Evolutionary conservation across 2,113 vertebrate genomes (phyloP).

Genomic region (Ctenodactylus gundi): DNA sequence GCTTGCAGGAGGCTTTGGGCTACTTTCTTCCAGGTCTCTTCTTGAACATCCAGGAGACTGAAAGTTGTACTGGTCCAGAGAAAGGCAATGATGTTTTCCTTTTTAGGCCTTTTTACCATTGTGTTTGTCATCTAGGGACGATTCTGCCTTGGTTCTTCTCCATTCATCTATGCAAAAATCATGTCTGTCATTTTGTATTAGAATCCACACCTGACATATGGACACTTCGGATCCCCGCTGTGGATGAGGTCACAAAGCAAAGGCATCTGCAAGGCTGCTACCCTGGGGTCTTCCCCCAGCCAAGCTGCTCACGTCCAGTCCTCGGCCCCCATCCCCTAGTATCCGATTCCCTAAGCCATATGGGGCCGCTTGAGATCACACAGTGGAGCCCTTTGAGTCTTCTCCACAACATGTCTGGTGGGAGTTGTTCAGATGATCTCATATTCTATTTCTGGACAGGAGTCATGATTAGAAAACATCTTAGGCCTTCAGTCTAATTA

Average conservation of each 20-base stretch:
- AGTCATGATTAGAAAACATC: not conserved
- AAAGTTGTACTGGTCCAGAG: not conserved
- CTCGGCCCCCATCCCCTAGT: not conserved
- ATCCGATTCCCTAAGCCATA: not conserved
- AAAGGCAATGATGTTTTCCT: not conserved
- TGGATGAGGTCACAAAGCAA: slow-evolving; percentile 44
- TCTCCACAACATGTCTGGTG: not conserved
- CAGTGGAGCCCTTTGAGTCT: not conserved
- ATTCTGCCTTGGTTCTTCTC: not conserved
- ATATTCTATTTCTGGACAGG: not conserved
- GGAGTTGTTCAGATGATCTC: not conserved
- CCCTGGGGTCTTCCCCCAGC: not conserved
- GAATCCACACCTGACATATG: slow-evolving; percentile 55
- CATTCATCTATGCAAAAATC: slow-evolving; percentile 9
- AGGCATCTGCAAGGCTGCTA: not conserved
- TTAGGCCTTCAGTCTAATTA: not conserved
- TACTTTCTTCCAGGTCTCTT: not conserved
- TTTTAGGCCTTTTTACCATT: not conserved
- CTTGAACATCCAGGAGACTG: not conserved
- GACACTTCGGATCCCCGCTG: slow-evolving; percentile 12
- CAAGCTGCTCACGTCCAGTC: not conserved
- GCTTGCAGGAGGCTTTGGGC: not conserved
- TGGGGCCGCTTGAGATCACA: not conserved
- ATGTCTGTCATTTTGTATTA: slow-evolving; percentile 58
- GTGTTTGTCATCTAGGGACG: not conserved